A percentile compares a stretch with the other conserved stretches of the same genome.
Evolutionary conservation across 2,888 invertebrate genomes (phyloP).

Genomic region (Euproctis similis): DNA sequence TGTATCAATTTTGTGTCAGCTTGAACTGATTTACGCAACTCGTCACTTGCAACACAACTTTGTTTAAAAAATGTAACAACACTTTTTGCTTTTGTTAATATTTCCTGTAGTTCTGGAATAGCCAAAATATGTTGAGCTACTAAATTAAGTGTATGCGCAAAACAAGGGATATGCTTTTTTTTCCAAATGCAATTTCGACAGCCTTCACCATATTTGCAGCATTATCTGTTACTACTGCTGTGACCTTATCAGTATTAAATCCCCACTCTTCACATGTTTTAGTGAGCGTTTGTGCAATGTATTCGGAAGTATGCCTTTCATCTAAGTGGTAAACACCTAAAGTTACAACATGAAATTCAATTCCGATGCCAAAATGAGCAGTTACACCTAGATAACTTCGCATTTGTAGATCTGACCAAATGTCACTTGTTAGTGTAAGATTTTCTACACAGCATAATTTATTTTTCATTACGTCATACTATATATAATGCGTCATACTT

Average conservation of each 20-base stretch:
- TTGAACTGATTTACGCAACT: conserved; percentile 19
- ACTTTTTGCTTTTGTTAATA: conserved; percentile 20
- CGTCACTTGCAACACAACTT: conserved; percentile 21
- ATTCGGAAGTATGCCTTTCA: not conserved
- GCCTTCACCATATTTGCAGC: conserved; percentile 4
- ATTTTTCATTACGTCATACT: conserved; percentile 3
- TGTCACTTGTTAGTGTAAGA: conserved; percentile 29
- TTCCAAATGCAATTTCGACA: conserved; percentile 3
- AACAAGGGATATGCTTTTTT: conserved; percentile 2
- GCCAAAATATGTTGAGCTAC: not conserved
- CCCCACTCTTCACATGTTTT: conserved; percentile 3
- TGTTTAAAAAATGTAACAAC: conserved; percentile 24
- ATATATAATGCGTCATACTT: conserved; percentile 27
- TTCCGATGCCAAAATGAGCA: not conserved
- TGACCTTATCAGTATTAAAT: not conserved
- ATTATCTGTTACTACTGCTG: conserved; percentile 3
- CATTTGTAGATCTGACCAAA: conserved; percentile 2
- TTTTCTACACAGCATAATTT: conserved; percentile 21
- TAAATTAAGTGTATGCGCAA: conserved; percentile 1
- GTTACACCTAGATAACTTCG: conserved; percentile 4
- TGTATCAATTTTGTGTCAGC: conserved; percentile 23
- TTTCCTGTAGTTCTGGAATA: not conserved
- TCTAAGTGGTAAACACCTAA: not conserved
- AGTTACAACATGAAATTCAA: not conserved
- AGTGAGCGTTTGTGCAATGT: no score